Base-by-base conservation (phyloP, 2,888 invertebrate genomes). In the Drosophila kambysellisi region DNA sequence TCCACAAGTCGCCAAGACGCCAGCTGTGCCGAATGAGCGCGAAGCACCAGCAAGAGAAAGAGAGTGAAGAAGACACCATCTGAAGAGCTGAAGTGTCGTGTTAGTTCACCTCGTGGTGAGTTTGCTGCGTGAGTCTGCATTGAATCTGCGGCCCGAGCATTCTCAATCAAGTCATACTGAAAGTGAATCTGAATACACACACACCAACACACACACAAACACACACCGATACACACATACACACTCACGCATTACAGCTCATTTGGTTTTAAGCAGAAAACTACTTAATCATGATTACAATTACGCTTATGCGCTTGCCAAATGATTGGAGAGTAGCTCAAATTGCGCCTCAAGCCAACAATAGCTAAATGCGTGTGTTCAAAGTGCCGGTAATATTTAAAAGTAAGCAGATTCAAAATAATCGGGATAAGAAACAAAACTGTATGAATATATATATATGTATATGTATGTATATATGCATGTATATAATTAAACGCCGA, bases 171-270 rank as follows among this genome's bases (percentile, higher is more conserved):
- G 48, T 56, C 74, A 35, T 52, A 48, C 62, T 73, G 89, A 87
- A 87, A 87, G 86, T 89, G 89, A 87, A 89, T 89, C 89, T 87
- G 89, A 87, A 70, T 56, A 70, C 30, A 65, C 46, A 48, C 17
- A 76, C 68, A 57, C 53, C 54, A 9, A n/a, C 72, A 46, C 11
- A 48, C 11, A 48, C 53, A n/a, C 11, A 72, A 69, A 67, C 56
- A 57, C 32, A 37, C 58, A 33, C 12, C 30, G 35, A 29, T 57
- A 5, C 51, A 35, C 33, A 7, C 39, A 35, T 43, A 37, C 20
- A 48, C 56, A 46, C 17, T 15, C 51, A 54, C 48, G 15, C 63
- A 66, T 78, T 81, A 71, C 81, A 56, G 66, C 70, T 67, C 71
- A 85, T 81, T 88, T 80, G 79, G 64, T 35, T 33, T 43, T 43